These are phyloP conservation scores for Agelas oroides DNA, from an alignment of 37 sponge, comb jelly and placozoan genomes.

Conservation along the genomic window DNA sequence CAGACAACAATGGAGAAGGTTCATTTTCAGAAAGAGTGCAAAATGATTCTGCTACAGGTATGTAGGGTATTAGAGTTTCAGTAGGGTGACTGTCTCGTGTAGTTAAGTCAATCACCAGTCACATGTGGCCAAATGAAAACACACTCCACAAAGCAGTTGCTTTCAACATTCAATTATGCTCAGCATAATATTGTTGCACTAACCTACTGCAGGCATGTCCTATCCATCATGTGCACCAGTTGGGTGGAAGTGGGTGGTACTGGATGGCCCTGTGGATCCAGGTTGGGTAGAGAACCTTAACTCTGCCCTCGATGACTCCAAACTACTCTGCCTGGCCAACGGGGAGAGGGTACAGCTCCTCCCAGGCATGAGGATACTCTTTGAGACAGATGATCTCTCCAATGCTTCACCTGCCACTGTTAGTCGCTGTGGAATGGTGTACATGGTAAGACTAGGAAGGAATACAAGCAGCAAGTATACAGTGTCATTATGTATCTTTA, in stretches of 20 bases:
- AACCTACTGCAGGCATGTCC: slow-evolving; percentile 1
- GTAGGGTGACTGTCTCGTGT: no score
- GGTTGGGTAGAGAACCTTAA: slow-evolving; percentile 90
- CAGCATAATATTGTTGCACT: no score
- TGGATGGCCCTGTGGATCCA: slow-evolving; percentile 87
- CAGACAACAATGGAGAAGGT: no score
- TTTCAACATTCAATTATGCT: no score
- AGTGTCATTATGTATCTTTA: no score
- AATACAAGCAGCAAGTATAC: no score
- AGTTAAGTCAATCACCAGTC: no score
- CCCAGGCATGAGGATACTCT: slow-evolving; percentile 72
- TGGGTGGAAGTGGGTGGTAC: slow-evolving; percentile 79
- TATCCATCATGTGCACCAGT: slow-evolving; percentile 38
- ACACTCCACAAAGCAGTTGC: no score
- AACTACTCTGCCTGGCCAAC: slow-evolving; percentile 76
- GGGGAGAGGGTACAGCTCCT: slow-evolving; percentile 64
- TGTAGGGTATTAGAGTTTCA: no score
- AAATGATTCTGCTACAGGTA: no score
- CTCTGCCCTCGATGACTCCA: slow-evolving; percentile 80
- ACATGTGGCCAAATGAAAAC: no score
- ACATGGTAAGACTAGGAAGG: slow-evolving; percentile 70
- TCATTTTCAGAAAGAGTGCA: no score
- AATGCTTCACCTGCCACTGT: slow-evolving; percentile 82
- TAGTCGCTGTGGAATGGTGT: slow-evolving; percentile 83
- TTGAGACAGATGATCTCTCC: slow-evolving; percentile 73